These are phyloP conservation scores for Seriola aureovittata DNA, from an alignment of 2,113 vertebrate species.

Conservation along the genomic window DNA sequence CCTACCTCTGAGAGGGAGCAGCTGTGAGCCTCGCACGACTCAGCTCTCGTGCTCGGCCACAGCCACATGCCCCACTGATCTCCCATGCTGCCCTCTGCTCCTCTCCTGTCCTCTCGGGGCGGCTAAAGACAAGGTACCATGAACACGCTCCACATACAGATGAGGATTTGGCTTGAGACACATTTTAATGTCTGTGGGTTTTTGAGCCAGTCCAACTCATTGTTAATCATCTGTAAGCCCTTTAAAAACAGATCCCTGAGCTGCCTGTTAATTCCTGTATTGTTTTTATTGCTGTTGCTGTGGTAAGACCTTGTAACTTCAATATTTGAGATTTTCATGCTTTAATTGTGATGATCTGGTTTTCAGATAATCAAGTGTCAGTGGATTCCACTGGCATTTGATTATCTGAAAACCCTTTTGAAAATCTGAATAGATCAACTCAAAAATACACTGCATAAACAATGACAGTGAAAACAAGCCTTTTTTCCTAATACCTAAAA, in stretches of 20 bases:
- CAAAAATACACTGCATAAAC: neutral
- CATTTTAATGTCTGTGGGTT: slow-evolving; percentile 38
- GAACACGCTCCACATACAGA: slow-evolving; percentile 47
- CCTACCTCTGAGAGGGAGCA: slow-evolving; percentile 65
- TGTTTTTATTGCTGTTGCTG: neutral
- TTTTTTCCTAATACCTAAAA: slow-evolving; percentile 16
- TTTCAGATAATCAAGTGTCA: no score
- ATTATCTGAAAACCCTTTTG: neutral
- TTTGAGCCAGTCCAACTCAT: slow-evolving; percentile 24
- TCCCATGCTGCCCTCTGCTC: slow-evolving; percentile 51
- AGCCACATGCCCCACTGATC: slow-evolving; percentile 47
- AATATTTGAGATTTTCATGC: slow-evolving; percentile 1
- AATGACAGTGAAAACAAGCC: slow-evolving; percentile 4
- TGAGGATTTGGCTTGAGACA: slow-evolving; percentile 1
- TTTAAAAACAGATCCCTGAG: slow-evolving; percentile 27
- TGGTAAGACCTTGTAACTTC: slow-evolving; percentile 1
- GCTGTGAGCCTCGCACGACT: slow-evolving; percentile 65
- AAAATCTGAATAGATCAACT: neutral
- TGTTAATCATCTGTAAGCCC: slow-evolving; percentile 35
- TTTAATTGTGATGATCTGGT: slow-evolving; percentile 1
- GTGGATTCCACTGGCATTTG: neutral
- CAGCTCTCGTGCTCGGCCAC: slow-evolving; percentile 29
- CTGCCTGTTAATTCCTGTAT: neutral
- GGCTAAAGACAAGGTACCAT: slow-evolving; percentile 36
- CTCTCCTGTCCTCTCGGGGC: slow-evolving; percentile 45